These are phyloP conservation scores for Solea solea DNA, from an alignment of 2,113 vertebrate species.

Conservation along the genomic window DNA sequence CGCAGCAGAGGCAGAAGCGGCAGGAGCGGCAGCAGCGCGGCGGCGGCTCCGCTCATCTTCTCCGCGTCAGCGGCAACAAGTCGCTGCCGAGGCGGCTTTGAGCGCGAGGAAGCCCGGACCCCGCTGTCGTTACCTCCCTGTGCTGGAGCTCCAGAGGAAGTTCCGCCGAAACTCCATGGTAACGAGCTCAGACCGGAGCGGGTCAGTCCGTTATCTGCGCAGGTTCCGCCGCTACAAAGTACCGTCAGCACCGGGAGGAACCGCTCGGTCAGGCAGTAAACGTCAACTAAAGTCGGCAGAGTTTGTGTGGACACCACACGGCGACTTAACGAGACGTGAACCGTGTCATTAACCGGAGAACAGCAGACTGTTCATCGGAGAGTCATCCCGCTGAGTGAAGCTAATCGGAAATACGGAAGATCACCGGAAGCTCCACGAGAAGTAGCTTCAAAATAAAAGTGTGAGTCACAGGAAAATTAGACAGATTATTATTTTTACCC, in stretches of 20 bases:
- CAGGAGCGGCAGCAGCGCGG: slow-evolving; percentile 8
- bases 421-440: background rate
- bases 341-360: no score
- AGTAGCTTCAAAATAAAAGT: slow-evolving; percentile 45
- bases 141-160: slow-evolving; percentile 26
- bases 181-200: background rate
- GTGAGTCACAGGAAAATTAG: no score
- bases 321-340: background rate
- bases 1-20: slow-evolving; percentile 38
- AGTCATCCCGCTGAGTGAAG: slow-evolving; percentile 23
- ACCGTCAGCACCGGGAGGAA: background rate
- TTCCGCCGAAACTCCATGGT: slow-evolving; percentile 40
- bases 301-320: background rate
- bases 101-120: slow-evolving; percentile 2
- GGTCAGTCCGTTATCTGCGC: background rate
- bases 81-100: background rate
- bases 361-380: background rate
- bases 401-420: background rate
- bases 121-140: slow-evolving; percentile 46
- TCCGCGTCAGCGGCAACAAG: slow-evolving; percentile 56
- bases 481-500: no score
- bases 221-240: background rate
- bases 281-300: background rate
- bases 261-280: background rate
- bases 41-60: slow-evolving; percentile 49